These are phyloP conservation scores for Saccostrea cuccullata DNA, from an alignment of 1,140 invertebrate genomes.

Conservation along the genomic window DNA sequence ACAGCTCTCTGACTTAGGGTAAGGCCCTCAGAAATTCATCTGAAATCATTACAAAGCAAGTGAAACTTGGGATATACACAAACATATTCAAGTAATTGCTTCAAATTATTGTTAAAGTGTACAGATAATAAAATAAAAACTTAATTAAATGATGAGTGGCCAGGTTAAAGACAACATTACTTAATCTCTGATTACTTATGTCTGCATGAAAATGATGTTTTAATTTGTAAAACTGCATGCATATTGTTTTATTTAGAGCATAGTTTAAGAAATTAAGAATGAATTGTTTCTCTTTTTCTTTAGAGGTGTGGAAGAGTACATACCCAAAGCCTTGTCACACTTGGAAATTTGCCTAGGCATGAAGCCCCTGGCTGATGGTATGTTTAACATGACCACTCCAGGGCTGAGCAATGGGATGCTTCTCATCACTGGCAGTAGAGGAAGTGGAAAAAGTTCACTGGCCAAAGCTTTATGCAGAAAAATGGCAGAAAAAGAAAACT, in stretches of 20 bases:
- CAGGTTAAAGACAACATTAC: too few relatives aligned
- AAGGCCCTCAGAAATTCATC: neutral
- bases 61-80: too few relatives aligned
- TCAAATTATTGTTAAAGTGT: too few relatives aligned
- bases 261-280: too few relatives aligned
- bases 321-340: slow-evolving; percentile 61
- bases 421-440: slow-evolving; percentile 83
- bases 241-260: too few relatives aligned
- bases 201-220: too few relatives aligned
- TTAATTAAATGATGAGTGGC: too few relatives aligned
- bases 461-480: slow-evolving; percentile 83
- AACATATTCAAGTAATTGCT: too few relatives aligned
- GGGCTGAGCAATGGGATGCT: slow-evolving; percentile 67
- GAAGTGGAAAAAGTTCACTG: slow-evolving; percentile 87
- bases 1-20: slow-evolving; percentile 63
- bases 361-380: slow-evolving; percentile 56
- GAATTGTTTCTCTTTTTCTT: slow-evolving; percentile 51
- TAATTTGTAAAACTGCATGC: too few relatives aligned
- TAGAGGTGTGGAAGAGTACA: slow-evolving; percentile 69
- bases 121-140: too few relatives aligned
- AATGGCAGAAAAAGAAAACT: slow-evolving; percentile 82
- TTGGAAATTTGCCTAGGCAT: slow-evolving; percentile 65
- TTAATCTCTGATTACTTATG: too few relatives aligned
- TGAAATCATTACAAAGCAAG: neutral
- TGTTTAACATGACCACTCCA: slow-evolving; percentile 58